Base-by-base conservation (phyloP, 2,888 invertebrate genomes). In the Neoscelio sp. region DNA sequence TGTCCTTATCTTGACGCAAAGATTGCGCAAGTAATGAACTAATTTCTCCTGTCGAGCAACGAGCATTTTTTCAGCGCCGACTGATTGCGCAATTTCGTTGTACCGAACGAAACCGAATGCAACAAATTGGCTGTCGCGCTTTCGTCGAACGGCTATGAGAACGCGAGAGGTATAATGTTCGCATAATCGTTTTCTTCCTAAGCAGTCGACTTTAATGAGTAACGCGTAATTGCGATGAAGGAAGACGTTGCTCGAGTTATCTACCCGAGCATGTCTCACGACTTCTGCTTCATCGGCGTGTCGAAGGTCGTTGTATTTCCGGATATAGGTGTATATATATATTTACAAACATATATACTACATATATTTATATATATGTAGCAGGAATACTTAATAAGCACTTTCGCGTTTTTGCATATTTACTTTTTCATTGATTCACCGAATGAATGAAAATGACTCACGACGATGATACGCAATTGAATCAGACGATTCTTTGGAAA, bases 201-300 rank as follows among this genome's bases (percentile, higher is more conserved):
- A 62, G 35, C 44, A 30, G 18, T 38, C 8, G 46, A 33, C 6
- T 56, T 15, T 73, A 73, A 73, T 73, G 73, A 73, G 73, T 35
- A 74, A 65, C 54, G 58, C 58, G 64, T 73, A 73, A 73, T 73
- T 73, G 38, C 48, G 46, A 46, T 38, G 71, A 54, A 73, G 42
- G 70, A 71, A 71, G 73, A 73, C 48, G 40, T 56, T 64, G 64
- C 64, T 48, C 73, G 56, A 73, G 54, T 73, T 73, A 73, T 73
- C 64, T 73, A 54, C 26, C 54, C 17, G 56, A 48, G 64, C 64
- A 54, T 64, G 64, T 64, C 54, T 73, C 73, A 64, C 38, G 54
- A 64, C 46, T 68, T 38, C 13, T 62, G 48, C 35, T 28, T 20
- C 38, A 48, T 52, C 40, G 33, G 12, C 23, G 52, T 67, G 40